phyloP scores from a whole-genome alignment of 2,113 vertebrate genomes.

The Desmodus rotundus region DNA sequence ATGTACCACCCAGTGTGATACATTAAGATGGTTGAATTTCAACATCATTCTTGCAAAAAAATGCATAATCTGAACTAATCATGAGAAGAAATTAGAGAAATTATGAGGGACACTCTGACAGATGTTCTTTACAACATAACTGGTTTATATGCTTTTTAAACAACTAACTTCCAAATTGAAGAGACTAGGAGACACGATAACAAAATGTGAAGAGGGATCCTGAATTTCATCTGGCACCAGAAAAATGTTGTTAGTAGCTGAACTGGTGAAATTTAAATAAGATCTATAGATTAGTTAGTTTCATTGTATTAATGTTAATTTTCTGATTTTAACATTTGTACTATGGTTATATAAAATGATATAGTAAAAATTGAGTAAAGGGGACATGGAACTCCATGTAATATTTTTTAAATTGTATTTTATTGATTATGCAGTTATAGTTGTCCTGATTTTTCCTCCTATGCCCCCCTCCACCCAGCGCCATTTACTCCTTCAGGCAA shows the following conservation, averaged over 20 bases:
- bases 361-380: background rate
- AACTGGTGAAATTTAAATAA: background rate
- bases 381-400: background rate
- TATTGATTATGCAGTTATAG: no score
- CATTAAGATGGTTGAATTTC: background rate
- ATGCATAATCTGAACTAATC: background rate
- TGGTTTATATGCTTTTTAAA: background rate
- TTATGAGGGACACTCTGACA: background rate
- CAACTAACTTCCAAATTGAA: background rate
- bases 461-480: no score
- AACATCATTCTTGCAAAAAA: background rate
- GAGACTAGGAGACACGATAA: background rate
- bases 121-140: background rate
- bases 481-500: no score
- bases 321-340: constrained; percentile 1
- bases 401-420: background rate
- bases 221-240: background rate
- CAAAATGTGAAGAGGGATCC: background rate
- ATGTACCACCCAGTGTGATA: background rate
- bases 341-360: background rate
- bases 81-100: background rate
- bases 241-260: background rate
- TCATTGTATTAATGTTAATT: background rate
- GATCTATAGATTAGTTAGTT: background rate
- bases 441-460: no score